A percentile compares a stretch with the other conserved stretches of the same genome.
Conservation (phyloP, 2,113 vertebrate genomes). For the Tupaia tana region DNA sequence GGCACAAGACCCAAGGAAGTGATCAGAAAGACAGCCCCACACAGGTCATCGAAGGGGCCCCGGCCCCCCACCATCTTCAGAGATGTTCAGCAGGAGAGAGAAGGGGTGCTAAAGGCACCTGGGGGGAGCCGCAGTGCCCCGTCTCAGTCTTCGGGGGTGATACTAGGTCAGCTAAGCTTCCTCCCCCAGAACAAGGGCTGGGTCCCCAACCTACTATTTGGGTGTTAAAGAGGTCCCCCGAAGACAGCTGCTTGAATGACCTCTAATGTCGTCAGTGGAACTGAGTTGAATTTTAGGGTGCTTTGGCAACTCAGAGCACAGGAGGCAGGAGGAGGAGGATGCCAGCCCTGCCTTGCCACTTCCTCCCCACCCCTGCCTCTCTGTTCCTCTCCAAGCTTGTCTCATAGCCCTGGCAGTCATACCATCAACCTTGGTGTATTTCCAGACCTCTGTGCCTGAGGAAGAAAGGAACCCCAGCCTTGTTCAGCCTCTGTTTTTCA, state of each 20-base stretch:
- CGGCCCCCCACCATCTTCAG: background rate
- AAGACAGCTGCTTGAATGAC: background rate
- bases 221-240: background rate
- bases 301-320: background rate
- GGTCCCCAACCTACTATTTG: no score
- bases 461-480: background rate
- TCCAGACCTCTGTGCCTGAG: background rate
- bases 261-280: background rate
- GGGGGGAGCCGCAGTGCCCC: background rate
- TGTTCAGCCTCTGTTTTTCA: background rate
- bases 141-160: background rate
- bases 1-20: background rate
- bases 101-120: background rate
- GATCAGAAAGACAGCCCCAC: background rate
- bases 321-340: background rate
- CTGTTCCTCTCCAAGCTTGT: background rate
- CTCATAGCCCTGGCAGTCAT: background rate
- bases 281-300: background rate
- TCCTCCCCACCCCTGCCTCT: background rate
- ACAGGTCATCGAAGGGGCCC: fast-evolving
- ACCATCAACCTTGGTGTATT: background rate
- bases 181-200: background rate
- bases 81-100: background rate
- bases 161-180: fast-evolving
- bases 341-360: no score